phyloP scores from a whole-genome alignment of 2,113 vertebrate species.

The Formicarius rufipectus region DNA sequence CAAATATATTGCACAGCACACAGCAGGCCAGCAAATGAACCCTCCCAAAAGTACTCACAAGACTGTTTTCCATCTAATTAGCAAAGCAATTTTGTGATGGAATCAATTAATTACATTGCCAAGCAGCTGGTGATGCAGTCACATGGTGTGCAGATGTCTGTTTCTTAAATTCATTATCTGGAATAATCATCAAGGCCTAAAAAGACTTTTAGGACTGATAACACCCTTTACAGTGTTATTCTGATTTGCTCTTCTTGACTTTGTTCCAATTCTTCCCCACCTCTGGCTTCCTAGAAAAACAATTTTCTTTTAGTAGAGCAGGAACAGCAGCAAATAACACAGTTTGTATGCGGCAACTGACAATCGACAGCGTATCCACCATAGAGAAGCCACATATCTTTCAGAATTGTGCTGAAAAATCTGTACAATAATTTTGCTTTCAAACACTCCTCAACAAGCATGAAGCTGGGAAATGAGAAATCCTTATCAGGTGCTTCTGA shows the following conservation, averaged over 20 bases:
- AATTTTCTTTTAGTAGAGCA: background rate
- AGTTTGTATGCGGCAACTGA: background rate
- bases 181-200: background rate
- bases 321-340: background rate
- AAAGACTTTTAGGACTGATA: background rate
- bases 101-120: slow-evolving; percentile 54
- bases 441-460: background rate
- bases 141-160: background rate
- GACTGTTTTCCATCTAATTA: slow-evolving; percentile 60
- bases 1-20: background rate
- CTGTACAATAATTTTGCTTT: background rate
- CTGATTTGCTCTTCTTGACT: background rate
- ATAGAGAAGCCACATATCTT: background rate
- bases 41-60: background rate
- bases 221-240: background rate
- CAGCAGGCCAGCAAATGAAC: slow-evolving; percentile 4
- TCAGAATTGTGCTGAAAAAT: background rate
- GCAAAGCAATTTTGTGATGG: slow-evolving; percentile 32
- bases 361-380: background rate
- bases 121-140: slow-evolving; percentile 2
- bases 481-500: background rate
- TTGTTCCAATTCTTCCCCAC: background rate
- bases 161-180: background rate
- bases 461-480: background rate
- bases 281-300: background rate